Evolutionary conservation across 2,888 invertebrate species (phyloP).

Genomic region (Xestobium rufovillosum): DNA sequence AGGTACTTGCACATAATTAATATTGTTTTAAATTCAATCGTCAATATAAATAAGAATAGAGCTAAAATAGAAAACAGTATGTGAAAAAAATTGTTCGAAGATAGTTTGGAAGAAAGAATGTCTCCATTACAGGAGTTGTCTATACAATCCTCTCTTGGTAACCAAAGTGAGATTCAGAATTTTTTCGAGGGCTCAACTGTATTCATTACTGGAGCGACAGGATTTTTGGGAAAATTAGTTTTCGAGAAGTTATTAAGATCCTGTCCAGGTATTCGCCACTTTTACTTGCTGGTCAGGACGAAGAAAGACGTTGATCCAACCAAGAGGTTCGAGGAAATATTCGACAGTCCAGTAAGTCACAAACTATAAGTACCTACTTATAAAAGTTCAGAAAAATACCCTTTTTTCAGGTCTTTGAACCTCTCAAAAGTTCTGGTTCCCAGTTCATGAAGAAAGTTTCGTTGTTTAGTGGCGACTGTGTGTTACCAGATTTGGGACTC

Average conservation of each 20-base stretch:
- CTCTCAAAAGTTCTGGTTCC: conserved; percentile 45
- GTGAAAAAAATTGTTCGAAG: too few relatives aligned
- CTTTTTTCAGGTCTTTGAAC: conserved; percentile 46
- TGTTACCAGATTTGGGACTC: conserved; percentile 48
- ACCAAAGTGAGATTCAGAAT: conserved; percentile 29
- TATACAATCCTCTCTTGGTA: too few relatives aligned
- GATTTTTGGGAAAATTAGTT: conserved; percentile 40
- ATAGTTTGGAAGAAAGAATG: too few relatives aligned
- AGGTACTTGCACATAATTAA: too few relatives aligned
- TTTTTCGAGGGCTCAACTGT: conserved; percentile 34
- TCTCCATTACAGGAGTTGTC: too few relatives aligned
- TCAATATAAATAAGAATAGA: too few relatives aligned
- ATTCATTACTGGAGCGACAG: conserved; percentile 39
- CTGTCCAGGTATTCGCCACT: conserved; percentile 35
- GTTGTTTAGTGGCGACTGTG: conserved; percentile 50
- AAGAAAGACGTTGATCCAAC: conserved; percentile 33
- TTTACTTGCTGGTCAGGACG: conserved; percentile 34
- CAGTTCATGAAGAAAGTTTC: conserved; percentile 50
- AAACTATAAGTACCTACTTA: too few relatives aligned
- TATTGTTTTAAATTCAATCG: too few relatives aligned
- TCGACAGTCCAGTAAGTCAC: conserved; percentile 54
- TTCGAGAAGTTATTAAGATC: conserved; percentile 34
- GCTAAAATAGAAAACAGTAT: too few relatives aligned
- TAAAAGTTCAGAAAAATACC: too few relatives aligned
- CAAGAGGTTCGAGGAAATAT: conserved; percentile 46